Conservation (phyloP, 30 jellyfish, hydroid and myxozoan species). For the Aurelia aurita complex sp. Pacific region DNA sequence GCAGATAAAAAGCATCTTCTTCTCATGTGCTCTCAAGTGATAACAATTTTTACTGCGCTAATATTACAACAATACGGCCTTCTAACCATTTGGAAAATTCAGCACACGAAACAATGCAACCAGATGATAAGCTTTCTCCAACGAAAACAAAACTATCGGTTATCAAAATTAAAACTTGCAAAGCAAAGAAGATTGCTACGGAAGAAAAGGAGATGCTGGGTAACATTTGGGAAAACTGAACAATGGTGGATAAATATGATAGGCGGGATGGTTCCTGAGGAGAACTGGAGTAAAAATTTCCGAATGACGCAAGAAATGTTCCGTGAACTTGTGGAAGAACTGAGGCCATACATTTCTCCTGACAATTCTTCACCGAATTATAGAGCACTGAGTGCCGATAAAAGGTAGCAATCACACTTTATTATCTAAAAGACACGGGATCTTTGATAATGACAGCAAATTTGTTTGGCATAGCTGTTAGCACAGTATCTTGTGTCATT, state of each 20-base stretch:
- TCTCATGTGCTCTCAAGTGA: slow-evolving; percentile 40
- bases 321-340: slow-evolving; percentile 54
- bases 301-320: slow-evolving; percentile 47
- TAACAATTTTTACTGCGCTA: slow-evolving; percentile 49
- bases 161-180: slow-evolving; percentile 7
- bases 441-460: slow-evolving; percentile 57
- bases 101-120: slow-evolving; percentile 36
- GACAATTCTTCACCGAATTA: slow-evolving; percentile 48
- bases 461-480: slow-evolving; percentile 63
- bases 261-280: slow-evolving; percentile 51
- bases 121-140: slow-evolving; percentile 10
- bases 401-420: slow-evolving; percentile 66
- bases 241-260: slow-evolving; percentile 66
- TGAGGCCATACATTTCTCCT: slow-evolving; percentile 59
- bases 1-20: slow-evolving; percentile 46
- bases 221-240: slow-evolving; percentile 52
- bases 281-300: slow-evolving; percentile 47
- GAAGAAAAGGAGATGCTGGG: slow-evolving; percentile 63
- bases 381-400: slow-evolving; percentile 65
- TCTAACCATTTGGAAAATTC: slow-evolving; percentile 41
- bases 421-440: slow-evolving; percentile 65
- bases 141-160: background rate
- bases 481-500: slow-evolving; percentile 61
- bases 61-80: slow-evolving; percentile 60
- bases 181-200: slow-evolving; percentile 60